Percentiles rank a stretch among this genome's conserved stretches.
Evolutionary conservation across 2,113 vertebrate genomes (phyloP).

Genomic region (Dromiciops gliroides): DNA sequence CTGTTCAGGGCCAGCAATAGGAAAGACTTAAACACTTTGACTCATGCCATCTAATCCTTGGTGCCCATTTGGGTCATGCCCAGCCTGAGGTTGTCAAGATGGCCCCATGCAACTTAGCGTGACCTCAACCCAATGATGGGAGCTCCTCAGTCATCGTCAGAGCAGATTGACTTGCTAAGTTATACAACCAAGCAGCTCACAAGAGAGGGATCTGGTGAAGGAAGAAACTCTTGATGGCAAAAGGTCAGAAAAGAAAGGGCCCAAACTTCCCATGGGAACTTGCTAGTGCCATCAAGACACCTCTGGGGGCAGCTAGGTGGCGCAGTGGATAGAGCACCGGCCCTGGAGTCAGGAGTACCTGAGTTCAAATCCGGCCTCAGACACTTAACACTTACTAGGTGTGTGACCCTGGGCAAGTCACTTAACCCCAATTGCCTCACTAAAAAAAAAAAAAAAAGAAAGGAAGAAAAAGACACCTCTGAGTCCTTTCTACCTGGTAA

Average conservation of each 20-base stretch:
- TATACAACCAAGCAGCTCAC: not conserved
- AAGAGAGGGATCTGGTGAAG: not conserved
- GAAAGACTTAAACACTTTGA: not conserved
- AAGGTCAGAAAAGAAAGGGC: not conserved
- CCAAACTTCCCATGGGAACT: not conserved
- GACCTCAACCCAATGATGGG: not conserved
- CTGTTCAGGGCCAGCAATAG: accelerated
- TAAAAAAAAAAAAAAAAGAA: too few species aligned
- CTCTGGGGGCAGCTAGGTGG: too few species aligned
- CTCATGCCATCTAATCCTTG: not conserved
- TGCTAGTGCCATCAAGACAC: not conserved
- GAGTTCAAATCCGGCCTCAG: too few species aligned
- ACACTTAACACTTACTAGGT: too few species aligned
- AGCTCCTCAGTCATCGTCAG: not conserved
- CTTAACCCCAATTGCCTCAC: too few species aligned
- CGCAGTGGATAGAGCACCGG: too few species aligned
- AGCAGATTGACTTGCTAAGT: not conserved
- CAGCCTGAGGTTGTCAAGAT: too few species aligned
- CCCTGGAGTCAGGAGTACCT: too few species aligned
- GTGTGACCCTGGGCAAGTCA: too few species aligned
- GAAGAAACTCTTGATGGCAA: not conserved
- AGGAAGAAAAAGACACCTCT: too few species aligned
- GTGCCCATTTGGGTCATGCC: not conserved
- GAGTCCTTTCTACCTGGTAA: not conserved
- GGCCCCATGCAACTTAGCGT: accelerated